A percentile compares a stretch with the other conserved stretches of the same genome.
phyloP scores from a whole-genome alignment of 2,113 vertebrate genomes.

The Bujurquina vittata region DNA sequence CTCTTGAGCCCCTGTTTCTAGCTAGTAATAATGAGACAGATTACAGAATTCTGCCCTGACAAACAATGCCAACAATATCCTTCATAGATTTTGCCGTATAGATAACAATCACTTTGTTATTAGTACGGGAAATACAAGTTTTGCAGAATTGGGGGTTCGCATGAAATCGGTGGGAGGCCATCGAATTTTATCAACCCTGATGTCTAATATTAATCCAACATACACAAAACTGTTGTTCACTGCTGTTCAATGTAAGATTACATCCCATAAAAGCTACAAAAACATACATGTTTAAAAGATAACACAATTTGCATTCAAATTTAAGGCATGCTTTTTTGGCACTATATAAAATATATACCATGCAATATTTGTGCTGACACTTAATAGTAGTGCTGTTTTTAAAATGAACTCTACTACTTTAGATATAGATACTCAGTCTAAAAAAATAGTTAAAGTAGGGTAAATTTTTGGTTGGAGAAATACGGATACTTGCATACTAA shows the following conservation, averaged over 20 bases:
- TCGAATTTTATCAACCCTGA: background rate
- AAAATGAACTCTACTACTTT: background rate
- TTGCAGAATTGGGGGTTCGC: background rate
- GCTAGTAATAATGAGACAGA: background rate
- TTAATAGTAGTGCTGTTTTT: background rate
- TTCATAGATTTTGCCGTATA: background rate
- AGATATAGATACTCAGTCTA: background rate
- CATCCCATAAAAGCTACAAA: background rate
- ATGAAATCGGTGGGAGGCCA: background rate
- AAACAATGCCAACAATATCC: background rate
- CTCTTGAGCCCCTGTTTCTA: conserved; percentile 4
- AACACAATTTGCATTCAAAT: background rate
- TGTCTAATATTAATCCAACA: background rate
- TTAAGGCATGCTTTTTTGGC: background rate
- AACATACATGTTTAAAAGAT: background rate
- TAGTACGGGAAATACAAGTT: background rate
- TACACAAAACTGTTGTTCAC: background rate
- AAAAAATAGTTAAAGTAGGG: background rate
- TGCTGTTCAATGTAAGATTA: background rate
- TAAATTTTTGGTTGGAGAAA: background rate
- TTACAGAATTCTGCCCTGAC: background rate
- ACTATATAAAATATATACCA: background rate
- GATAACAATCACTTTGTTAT: background rate
- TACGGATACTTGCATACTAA: background rate
- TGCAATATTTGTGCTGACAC: background rate